Evolutionary conservation across 2,113 vertebrate species (phyloP), one percentile per base, ranked within the genome.

Genomic region (Petromus typicus): DNA sequence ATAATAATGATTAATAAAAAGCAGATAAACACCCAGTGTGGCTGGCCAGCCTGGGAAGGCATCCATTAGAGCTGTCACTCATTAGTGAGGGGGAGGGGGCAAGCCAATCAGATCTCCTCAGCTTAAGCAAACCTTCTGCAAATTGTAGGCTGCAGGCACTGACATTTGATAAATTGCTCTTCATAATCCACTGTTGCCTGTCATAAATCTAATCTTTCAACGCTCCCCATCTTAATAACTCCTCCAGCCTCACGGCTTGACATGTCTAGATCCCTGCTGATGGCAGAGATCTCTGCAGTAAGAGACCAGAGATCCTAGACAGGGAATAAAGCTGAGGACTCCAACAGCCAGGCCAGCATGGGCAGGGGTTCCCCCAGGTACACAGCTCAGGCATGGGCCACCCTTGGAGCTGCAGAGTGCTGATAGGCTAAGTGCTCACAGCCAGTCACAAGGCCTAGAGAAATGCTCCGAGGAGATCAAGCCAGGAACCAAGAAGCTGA

Each of bases 121-220:
- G 96, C 96, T 98, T 97, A 98, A 97, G 96, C 98, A 98, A 98
- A 98, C 98, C 20, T 67, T 97, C 97, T 98, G 91, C 97, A 98
- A 98, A 99, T 98, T 98, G 97, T 98, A 96, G 97, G 95, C 97
- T 98, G 96, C 96, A 94, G 98, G 96, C 98, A 89, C 97, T 98
- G 98, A 98, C 98, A 25, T 98, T 98, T 98, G 98, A 99, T 98
- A 97, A 98, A 99, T 99, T 98, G 98, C 98, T 98, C 98, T 98
- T 98, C 98, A 98, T 99, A 99, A 98, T 98, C 97, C 98, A 93
- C 97, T 93, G 93, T 97, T 97, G 98, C 97, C 97, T 98, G 96
- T 8, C 30, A 98, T 98, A 98, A 98, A 99, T 99, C 98, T 98
- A 97, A 98, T 98, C 98, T 98, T 98, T 98, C 98, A 96, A 95